Base-by-base conservation (phyloP, 1,140 invertebrate genomes). In the Drosophila repleta region DNA sequence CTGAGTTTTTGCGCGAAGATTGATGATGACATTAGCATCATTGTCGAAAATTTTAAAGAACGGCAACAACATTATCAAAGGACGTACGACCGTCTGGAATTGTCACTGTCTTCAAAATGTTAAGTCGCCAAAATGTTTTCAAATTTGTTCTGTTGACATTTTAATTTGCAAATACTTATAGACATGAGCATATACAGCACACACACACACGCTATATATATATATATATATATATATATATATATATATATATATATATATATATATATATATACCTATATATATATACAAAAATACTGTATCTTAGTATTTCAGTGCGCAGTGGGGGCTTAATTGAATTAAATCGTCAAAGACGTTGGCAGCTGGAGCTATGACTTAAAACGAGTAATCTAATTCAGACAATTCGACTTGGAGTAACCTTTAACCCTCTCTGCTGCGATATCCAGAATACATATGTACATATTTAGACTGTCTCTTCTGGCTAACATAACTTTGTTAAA, bases 11-110 rank as follows among this genome's bases (percentile, higher is more conserved):
- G 76, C 79, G 88, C 68, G 88, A 90, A 90, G 87, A 90, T 90
- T 90, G 87, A 90, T 90, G 87, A 90, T 90, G 87, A 90, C 87
- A 90, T 90, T 90, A 90, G 87, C 87, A 90, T 90, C 87, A 83
- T 87, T 90, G 87, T 90, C 74, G 72, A 90, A 85, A 71, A 82
- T 79, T 90, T 79, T 80, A 74, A 85, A 76, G 64, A 69, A 64
- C 63, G 61, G 49, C 60, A 21, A 46, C 46, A 69, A 68, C 64
- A 58, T 73, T 66, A 62, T 55, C 63, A 78, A 65, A 74, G 57
- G 71, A 74, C 65, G 58, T 78, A 51, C 68, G 32, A 56, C 48
- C 46, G 56, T 67, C 48, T 61, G 56, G 11, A 53, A 46, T 49
- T 67, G 65, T 24, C 57, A 17, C 8, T 24, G 17, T 32, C 35